These are phyloP conservation scores for Muntiacus reevesi DNA, from an alignment of 2,113 vertebrate species.

Conservation along the genomic window DNA sequence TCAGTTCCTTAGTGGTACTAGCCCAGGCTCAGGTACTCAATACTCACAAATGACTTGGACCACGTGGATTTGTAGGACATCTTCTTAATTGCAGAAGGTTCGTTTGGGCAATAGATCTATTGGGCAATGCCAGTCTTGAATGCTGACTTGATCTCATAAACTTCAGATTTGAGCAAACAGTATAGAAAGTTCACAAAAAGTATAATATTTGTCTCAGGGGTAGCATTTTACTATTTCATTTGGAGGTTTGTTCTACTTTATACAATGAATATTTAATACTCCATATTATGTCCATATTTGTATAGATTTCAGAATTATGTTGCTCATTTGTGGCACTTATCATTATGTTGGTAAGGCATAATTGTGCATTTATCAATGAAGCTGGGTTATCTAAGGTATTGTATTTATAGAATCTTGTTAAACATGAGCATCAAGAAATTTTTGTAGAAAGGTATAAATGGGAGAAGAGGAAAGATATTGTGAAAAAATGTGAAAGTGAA, in stretches of 20 bases:
- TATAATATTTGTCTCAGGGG: background rate
- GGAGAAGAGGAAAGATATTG: slow-evolving; percentile 22
- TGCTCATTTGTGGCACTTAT: slow-evolving; percentile 30
- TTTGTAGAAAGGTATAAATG: background rate
- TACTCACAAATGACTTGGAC: background rate
- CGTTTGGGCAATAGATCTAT: background rate
- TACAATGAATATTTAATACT: slow-evolving; percentile 22
- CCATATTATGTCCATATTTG: background rate
- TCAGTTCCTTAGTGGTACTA: background rate
- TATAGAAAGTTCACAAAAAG: background rate
- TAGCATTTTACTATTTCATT: slow-evolving; percentile 25
- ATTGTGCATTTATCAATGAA: background rate
- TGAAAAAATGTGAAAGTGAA: slow-evolving; percentile 5
- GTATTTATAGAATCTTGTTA: background rate
- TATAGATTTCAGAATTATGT: slow-evolving; percentile 27
- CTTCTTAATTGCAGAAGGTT: background rate
- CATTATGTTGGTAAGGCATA: background rate
- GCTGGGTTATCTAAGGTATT: background rate
- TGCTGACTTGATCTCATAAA: background rate
- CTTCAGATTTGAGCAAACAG: background rate
- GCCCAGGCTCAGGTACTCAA: background rate
- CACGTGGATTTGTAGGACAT: background rate
- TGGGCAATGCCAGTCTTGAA: background rate
- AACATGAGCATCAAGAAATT: background rate
- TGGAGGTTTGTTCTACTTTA: slow-evolving; percentile 18